Conservation (phyloP, 2,888 invertebrate species). For the Girardia tigrina region DNA sequence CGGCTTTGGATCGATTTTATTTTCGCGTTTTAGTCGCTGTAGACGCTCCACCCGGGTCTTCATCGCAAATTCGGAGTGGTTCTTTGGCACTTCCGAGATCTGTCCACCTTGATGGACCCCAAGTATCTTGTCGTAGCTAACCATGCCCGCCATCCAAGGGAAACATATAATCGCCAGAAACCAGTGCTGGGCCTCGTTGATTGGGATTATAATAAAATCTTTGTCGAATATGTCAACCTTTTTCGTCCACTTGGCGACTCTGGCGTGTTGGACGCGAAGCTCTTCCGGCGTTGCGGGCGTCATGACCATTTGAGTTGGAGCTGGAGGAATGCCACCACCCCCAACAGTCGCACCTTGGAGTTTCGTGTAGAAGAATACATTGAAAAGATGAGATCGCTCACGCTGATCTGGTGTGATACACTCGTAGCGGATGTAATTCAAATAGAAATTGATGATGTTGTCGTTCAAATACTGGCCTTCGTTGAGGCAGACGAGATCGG, state of each 20-base stretch:
- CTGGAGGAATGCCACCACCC: neutral
- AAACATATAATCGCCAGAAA: conserved; percentile 89
- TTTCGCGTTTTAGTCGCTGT: neutral
- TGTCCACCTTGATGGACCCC: neutral
- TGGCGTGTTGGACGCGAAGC: conserved; percentile 61
- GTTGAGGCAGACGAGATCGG: conserved; percentile 76
- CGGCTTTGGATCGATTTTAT: conserved; percentile 55
- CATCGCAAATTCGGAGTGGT: neutral
- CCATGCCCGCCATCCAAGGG: conserved; percentile 61
- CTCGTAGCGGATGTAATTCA: conserved; percentile 54
- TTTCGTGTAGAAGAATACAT: conserved; percentile 32
- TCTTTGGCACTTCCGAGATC: neutral
- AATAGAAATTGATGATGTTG: conserved; percentile 89
- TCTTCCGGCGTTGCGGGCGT: conserved; percentile 25
- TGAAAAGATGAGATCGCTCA: conserved; percentile 28
- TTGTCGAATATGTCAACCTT: conserved; percentile 87
- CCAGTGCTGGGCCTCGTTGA: conserved; percentile 94
- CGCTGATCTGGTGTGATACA: conserved; percentile 24
- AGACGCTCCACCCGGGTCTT: neutral
- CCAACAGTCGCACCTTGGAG: neutral
- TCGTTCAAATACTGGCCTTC: conserved; percentile 88
- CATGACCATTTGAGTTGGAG: neutral
- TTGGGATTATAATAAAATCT: conserved; percentile 86
- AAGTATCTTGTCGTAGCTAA: conserved; percentile 20
- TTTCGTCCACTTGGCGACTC: conserved; percentile 90